Conservation (phyloP, 2,113 vertebrate genomes). For the Myiozetetes cayanensis region DNA sequence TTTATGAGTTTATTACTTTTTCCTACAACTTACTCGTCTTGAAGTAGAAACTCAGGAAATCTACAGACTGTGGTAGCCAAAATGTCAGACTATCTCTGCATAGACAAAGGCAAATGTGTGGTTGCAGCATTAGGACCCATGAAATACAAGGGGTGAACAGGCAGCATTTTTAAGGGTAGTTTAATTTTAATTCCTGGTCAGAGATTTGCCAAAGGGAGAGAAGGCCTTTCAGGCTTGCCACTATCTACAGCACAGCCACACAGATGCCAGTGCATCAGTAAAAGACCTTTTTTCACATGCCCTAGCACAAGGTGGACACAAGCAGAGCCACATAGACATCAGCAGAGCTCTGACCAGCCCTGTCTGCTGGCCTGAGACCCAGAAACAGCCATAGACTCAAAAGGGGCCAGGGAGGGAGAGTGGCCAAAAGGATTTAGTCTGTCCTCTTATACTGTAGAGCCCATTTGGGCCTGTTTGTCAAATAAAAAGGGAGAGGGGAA, state of each 20-base stretch:
- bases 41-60: neutral
- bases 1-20: neutral
- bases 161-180: neutral
- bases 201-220: neutral
- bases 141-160: neutral
- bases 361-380: neutral
- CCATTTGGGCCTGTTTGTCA: neutral
- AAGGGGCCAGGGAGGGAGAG: neutral
- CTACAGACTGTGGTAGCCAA: neutral
- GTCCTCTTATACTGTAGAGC: neutral
- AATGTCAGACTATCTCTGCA: neutral
- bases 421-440: neutral
- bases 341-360: rapidly evolving
- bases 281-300: neutral
- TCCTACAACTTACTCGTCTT: neutral
- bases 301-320: neutral
- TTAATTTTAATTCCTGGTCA: neutral
- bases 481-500: neutral
- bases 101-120: neutral
- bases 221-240: neutral
- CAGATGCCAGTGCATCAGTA: neutral
- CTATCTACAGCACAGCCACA: neutral
- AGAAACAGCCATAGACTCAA: neutral
- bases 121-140: neutral
- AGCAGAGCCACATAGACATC: neutral